A percentile compares a stretch with the other conserved stretches of the same genome.
These are phyloP conservation scores for Tenualosa ilisha DNA, from an alignment of 2,797 vertebrate species.

Conservation along the genomic window DNA sequence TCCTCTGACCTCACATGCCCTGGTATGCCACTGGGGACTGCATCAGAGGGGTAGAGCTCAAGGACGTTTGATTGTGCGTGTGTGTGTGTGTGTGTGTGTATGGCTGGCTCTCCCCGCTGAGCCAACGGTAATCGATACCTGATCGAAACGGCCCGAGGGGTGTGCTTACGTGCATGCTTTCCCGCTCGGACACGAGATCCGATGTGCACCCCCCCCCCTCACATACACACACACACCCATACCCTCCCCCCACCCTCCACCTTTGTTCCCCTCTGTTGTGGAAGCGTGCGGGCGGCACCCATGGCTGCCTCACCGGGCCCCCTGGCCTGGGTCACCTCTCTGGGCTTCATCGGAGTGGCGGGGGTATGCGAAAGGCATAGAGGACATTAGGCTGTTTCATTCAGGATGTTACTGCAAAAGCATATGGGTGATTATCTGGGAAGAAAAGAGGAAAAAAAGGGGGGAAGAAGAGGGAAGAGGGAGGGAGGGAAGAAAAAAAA, in stretches of 20 bases:
- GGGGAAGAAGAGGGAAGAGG: background rate
- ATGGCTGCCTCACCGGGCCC: constrained; percentile 20
- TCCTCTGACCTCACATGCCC: background rate
- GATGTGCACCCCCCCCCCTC: background rate
- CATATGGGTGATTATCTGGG: constrained; percentile 47
- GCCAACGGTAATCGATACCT: constrained; percentile 22
- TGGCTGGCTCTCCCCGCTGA: constrained; percentile 12
- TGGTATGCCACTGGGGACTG: background rate
- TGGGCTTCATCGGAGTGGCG: background rate
- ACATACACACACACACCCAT: background rate
- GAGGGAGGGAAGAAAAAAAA: background rate
- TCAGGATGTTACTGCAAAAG: constrained; percentile 51
- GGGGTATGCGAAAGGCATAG: constrained; percentile 42
- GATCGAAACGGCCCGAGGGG: background rate
- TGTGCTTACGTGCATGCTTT: background rate
- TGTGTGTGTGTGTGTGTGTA: constrained; percentile 27
- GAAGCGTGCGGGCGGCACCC: background rate
- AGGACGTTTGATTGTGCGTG: background rate
- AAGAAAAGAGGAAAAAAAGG: background rate
- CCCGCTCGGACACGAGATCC: constrained; percentile 12
- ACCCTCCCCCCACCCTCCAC: background rate
- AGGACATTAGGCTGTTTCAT: constrained; percentile 38
- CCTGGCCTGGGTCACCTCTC: constrained; percentile 17
- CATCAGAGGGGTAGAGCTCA: background rate
- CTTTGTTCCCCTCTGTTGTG: background rate